Base-by-base conservation (phyloP, 2,113 vertebrate species). In the Paralichthys olivaceus region DNA sequence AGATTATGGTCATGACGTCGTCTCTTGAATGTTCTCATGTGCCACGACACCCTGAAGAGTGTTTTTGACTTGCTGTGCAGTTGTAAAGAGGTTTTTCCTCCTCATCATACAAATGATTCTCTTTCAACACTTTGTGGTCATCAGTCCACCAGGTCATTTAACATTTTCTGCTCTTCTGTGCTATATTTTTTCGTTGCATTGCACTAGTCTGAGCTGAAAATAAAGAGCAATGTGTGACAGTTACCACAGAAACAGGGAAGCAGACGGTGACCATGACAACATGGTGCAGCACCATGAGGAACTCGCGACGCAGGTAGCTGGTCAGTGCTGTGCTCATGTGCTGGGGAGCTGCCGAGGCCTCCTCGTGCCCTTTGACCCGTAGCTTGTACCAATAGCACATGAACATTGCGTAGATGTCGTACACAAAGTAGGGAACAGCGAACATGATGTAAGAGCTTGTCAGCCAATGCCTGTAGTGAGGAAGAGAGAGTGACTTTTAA, bases 341-440 rank as follows among this genome's bases (percentile, higher is more conserved):
- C 62, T 67, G 59, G 85, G 89, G 90, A 26, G 89, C 86, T 0
- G 82, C 87, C 0, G 86, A 77, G 29, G 91, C 92, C 65, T 91
- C 92, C 85, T 95, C 95, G 0, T 97, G 96, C 4, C 96, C 96
- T 90, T 96, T 97, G 90, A 97, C 94, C 83, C 91, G 94, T 3
- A 95, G 89, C 87, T 96, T 97, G 94, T 97, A 95, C 95, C 96
- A 95, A 85, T 98, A 95, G 83, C 96, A 97, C 90, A 97, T 94
- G 90, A 96, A 98, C 96, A 98, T 98, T 76, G 96, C 96, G 1
- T 97, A 97, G 93, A 97, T 95, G 79, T 98, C 96, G 0, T 97
- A 98, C 58, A 96, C 93, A 64, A 98, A 98, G 91, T 98, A 98
- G 76, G 96, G 96, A 34, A 97, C 95, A 0, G 96, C 96, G 12